These are phyloP conservation scores for Diorhabda sublineata DNA, from an alignment of 1,140 invertebrate species.

Conservation along the genomic window DNA sequence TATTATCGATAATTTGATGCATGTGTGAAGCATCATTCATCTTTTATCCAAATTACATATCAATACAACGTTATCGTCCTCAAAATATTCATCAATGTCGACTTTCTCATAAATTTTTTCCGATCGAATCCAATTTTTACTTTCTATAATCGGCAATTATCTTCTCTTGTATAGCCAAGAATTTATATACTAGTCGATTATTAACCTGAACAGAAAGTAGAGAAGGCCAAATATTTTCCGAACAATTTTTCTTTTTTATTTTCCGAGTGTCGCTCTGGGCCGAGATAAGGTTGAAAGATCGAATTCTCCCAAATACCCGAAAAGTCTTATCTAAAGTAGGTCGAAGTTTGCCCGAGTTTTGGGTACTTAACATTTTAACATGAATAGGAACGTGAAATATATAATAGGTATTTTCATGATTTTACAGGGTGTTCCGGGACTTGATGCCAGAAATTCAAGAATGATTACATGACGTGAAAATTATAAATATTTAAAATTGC, in stretches of 20 bases:
- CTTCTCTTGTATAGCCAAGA: neutral
- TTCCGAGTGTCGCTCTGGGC: neutral
- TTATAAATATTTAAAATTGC: no score
- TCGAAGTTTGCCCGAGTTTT: neutral
- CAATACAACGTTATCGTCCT: no score
- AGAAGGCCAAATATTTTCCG: neutral
- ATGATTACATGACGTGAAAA: no score
- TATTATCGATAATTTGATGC: no score
- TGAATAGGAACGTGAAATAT: neutral
- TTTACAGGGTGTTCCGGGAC: no score
- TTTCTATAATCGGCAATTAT: slow-evolving; percentile 1
- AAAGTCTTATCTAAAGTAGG: neutral
- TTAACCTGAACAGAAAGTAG: neutral
- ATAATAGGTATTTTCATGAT: neutral
- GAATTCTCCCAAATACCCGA: neutral
- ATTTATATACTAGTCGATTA: neutral
- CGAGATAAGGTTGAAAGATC: neutral
- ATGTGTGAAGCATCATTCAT: no score
- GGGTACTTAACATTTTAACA: neutral
- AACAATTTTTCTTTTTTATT: slow-evolving; percentile 3
- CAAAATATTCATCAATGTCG: no score
- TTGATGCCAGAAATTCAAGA: no score
- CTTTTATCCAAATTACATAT: no score
- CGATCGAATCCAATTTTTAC: neutral
- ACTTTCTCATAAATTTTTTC: neutral